These are phyloP conservation scores for Petrosia ficiformis DNA, from an alignment of 37 sponge, comb jelly and placozoan species.

Conservation along the genomic window DNA sequence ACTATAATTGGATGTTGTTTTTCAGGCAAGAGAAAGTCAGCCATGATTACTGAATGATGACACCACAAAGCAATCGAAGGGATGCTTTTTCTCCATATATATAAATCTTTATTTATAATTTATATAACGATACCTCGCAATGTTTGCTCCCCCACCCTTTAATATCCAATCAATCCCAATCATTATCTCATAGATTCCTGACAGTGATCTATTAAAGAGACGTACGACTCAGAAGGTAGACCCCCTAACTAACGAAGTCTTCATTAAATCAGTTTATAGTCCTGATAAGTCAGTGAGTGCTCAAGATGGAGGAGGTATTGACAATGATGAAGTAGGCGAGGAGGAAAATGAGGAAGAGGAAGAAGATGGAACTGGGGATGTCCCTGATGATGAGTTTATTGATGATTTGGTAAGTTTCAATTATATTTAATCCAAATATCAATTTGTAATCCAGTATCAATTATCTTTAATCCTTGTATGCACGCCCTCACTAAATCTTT, in stretches of 20 bases:
- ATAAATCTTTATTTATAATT: too few relatives aligned
- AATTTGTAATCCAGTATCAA: too few relatives aligned
- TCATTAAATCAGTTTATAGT: conserved; percentile 23
- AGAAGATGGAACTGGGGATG: conserved; percentile 2
- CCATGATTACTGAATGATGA: too few relatives aligned
- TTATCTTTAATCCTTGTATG: too few relatives aligned
- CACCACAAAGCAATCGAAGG: too few relatives aligned
- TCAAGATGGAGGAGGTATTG: conserved; percentile 35
- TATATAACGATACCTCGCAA: too few relatives aligned
- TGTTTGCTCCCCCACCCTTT: conserved; percentile 4
- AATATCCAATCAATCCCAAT: too few relatives aligned
- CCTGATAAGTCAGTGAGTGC: conserved; percentile 30
- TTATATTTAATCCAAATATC: too few relatives aligned
- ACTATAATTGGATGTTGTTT: too few relatives aligned
- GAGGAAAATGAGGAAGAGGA: background rate
- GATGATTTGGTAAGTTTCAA: conserved; percentile 42
- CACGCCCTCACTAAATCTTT: too few relatives aligned
- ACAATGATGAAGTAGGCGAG: conserved; percentile 48
- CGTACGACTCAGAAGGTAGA: conserved; percentile 62
- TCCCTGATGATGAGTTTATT: conserved; percentile 19
- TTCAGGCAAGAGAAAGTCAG: too few relatives aligned
- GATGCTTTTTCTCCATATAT: too few relatives aligned
- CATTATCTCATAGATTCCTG: conserved; percentile 54
- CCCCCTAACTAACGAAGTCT: conserved; percentile 53
- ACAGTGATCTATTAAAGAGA: conserved; percentile 55